Conservation (phyloP, 2,888 invertebrate species). For the Watsonalla cultraria region DNA sequence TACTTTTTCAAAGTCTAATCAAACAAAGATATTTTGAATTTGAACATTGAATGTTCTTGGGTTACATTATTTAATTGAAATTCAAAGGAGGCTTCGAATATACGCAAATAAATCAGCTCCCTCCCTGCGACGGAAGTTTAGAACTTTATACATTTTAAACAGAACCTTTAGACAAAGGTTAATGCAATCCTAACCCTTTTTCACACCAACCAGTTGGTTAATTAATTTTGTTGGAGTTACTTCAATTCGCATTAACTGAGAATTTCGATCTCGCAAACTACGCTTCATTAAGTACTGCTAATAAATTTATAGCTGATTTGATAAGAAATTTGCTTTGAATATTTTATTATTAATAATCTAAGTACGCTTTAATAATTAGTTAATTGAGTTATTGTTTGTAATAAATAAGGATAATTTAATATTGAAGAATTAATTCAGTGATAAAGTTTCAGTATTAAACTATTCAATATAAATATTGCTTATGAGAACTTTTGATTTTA, state of each 20-base stretch:
- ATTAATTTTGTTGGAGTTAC: constrained; percentile 22
- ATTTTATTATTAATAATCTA: background rate
- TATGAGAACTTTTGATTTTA: too few relatives aligned
- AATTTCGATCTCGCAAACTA: background rate
- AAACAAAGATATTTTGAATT: too few relatives aligned
- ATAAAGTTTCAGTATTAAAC: too few relatives aligned
- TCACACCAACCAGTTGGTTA: constrained; percentile 18
- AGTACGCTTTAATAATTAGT: background rate
- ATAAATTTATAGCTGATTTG: background rate
- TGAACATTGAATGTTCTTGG: too few relatives aligned
- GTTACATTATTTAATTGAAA: too few relatives aligned
- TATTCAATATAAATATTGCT: too few relatives aligned
- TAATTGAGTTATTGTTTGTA: background rate
- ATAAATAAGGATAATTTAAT: background rate
- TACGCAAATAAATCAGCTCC: background rate
- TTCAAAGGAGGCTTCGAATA: background rate
- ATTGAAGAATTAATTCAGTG: too few relatives aligned
- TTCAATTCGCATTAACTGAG: constrained; percentile 17
- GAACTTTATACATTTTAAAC: constrained; percentile 16
- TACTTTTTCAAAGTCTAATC: too few relatives aligned
- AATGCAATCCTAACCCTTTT: constrained; percentile 17
- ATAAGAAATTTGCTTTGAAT: background rate
- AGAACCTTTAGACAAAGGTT: constrained; percentile 9
- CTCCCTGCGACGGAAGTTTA: background rate
- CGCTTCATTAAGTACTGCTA: background rate